Conservation (phyloP, 2,888 invertebrate species). For the Drosophila koepferae region DNA sequence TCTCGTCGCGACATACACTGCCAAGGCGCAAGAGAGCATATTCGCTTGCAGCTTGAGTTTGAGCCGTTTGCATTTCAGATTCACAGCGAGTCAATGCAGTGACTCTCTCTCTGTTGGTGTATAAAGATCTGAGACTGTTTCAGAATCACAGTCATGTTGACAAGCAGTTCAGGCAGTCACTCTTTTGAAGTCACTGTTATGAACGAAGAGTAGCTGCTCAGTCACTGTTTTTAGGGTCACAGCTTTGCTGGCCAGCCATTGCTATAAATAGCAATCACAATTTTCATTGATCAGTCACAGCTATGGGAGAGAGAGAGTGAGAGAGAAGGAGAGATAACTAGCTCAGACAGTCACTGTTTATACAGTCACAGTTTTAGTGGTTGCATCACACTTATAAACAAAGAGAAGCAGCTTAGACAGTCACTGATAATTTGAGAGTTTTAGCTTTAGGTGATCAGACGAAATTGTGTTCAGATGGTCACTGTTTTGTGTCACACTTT, state of each 20-base stretch:
- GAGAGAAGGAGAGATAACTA: neutral
- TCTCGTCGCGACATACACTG: slow-evolving; percentile 1
- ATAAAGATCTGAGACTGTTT: neutral
- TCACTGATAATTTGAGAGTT: too few relatives aligned
- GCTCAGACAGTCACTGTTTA: neutral
- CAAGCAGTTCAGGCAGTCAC: neutral
- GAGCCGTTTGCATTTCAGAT: too few relatives aligned
- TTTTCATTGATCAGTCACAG: neutral
- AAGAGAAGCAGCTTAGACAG: neutral
- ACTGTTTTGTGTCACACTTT: neutral
- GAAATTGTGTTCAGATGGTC: neutral
- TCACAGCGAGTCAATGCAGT: too few relatives aligned
- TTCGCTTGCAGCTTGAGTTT: neutral
- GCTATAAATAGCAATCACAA: too few relatives aligned
- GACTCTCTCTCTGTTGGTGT: too few relatives aligned
- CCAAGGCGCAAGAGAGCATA: neutral
- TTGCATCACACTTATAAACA: neutral
- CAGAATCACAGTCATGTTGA: neutral
- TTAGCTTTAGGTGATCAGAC: too few relatives aligned
- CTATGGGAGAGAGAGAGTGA: neutral
- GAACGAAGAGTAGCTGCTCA: neutral
- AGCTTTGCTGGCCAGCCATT: neutral
- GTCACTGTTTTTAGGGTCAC: neutral
- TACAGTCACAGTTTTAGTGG: neutral
- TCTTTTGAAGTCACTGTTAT: neutral